These are phyloP conservation scores for Alosa sapidissima DNA, from an alignment of 2,797 vertebrate genomes.

Conservation along the genomic window DNA sequence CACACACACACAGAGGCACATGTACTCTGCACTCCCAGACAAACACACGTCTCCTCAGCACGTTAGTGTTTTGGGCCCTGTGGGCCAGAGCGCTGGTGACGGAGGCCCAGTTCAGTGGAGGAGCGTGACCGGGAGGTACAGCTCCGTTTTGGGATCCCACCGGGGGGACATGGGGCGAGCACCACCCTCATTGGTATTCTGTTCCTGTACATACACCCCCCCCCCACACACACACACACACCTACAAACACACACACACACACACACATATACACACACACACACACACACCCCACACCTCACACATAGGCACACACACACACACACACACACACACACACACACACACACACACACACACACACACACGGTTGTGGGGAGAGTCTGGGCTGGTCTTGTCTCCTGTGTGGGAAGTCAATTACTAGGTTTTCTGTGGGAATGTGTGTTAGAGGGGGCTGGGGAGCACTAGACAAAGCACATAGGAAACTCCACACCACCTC, in stretches of 20 bases:
- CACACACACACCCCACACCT: not conserved
- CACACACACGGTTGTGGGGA: not conserved
- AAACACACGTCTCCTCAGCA: not conserved
- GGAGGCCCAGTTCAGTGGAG: slow-evolving; percentile 47
- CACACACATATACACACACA: not conserved
- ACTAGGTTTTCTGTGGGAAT: not conserved
- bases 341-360: slow-evolving; percentile 4
- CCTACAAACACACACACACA: not conserved
- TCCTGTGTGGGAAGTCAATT: slow-evolving; percentile 30
- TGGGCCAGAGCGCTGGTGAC: not conserved
- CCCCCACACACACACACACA: not conserved
- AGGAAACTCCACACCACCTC: not conserved
- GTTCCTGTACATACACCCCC: not conserved
- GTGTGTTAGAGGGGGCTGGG: not conserved
- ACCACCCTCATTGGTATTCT: slow-evolving; percentile 9
- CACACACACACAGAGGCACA: not conserved
- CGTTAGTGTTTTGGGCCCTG: not conserved
- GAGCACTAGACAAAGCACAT: not conserved
- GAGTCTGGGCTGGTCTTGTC: slow-evolving; percentile 28
- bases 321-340: slow-evolving; percentile 11
- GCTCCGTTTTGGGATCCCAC: slow-evolving; percentile 57
- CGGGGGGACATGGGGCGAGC: slow-evolving; percentile 22
- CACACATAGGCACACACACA: not conserved
- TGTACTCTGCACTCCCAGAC: not conserved
- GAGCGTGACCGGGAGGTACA: slow-evolving; percentile 62